Percentiles rank a stretch among this genome's conserved stretches.
phyloP scores from a whole-genome alignment of 2,113 vertebrate species.

The Erythrolamprus reginae region DNA sequence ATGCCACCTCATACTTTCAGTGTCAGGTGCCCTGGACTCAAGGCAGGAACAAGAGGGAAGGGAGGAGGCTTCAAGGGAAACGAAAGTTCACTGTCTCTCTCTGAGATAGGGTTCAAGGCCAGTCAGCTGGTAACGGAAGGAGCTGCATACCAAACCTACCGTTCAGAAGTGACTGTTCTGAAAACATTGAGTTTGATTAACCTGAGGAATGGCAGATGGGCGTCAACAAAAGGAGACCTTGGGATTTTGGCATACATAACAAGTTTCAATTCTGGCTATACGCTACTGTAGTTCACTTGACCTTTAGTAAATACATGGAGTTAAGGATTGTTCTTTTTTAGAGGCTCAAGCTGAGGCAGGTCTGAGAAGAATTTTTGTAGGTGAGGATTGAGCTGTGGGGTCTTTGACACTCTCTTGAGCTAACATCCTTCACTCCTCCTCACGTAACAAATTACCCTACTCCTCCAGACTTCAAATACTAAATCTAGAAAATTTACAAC shows the following conservation, averaged over 20 bases:
- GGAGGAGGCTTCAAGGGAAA: background rate
- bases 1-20: background rate
- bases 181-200: background rate
- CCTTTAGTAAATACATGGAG: background rate
- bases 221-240: too few relatives aligned
- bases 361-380: background rate
- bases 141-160: background rate
- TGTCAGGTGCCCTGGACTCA: background rate
- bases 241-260: too few relatives aligned
- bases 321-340: background rate
- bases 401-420: background rate
- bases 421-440: too few relatives aligned
- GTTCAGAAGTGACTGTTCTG: background rate
- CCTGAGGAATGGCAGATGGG: too few relatives aligned
- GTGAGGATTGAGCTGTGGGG: background rate
- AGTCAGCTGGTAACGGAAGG: background rate
- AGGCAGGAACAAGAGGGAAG: background rate
- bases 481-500: too few relatives aligned
- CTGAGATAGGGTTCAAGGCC: background rate
- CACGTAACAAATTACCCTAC: too few relatives aligned
- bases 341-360: background rate
- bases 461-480: too few relatives aligned
- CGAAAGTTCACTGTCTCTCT: background rate
- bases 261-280: too few relatives aligned
- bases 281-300: too few relatives aligned